Conservation (phyloP, 1,140 invertebrate species). For the Callitettix versicolor region DNA sequence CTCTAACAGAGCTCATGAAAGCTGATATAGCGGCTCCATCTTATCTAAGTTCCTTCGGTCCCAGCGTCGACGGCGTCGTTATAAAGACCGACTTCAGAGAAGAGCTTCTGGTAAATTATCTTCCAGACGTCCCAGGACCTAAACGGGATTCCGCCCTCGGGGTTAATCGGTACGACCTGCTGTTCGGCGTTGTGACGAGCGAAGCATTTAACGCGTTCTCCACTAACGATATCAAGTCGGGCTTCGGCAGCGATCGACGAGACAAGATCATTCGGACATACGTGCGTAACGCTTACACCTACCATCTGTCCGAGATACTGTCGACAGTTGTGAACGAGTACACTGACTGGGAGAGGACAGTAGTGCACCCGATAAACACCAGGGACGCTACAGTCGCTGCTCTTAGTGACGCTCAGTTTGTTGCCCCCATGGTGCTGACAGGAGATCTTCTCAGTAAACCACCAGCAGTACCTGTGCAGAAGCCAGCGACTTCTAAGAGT, state of each 20-base stretch:
- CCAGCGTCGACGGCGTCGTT: constrained; percentile 78
- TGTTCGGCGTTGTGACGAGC: constrained; percentile 75
- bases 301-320: constrained; percentile 92
- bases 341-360: constrained; percentile 88
- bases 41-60: constrained; percentile 74
- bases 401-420: constrained; percentile 81
- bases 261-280: constrained; percentile 88
- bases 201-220: constrained; percentile 75
- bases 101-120: constrained; percentile 42
- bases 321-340: constrained; percentile 93
- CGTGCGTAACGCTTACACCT: constrained; percentile 83
- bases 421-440: constrained; percentile 70
- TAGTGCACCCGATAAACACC: constrained; percentile 81
- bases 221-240: constrained; percentile 69
- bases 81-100: constrained; percentile 69
- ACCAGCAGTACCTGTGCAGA: not conserved
- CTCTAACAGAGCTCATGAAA: constrained; percentile 62
- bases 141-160: constrained; percentile 36
- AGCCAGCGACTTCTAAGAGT: constrained; percentile 36
- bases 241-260: constrained; percentile 76
- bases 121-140: constrained; percentile 25
- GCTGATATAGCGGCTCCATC: constrained; percentile 71
- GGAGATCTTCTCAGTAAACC: constrained; percentile 59
- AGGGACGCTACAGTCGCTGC: constrained; percentile 84
- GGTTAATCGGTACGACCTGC: constrained; percentile 59